Base-by-base conservation (phyloP, 2,888 invertebrate genomes). In the Lypha dubia region DNA sequence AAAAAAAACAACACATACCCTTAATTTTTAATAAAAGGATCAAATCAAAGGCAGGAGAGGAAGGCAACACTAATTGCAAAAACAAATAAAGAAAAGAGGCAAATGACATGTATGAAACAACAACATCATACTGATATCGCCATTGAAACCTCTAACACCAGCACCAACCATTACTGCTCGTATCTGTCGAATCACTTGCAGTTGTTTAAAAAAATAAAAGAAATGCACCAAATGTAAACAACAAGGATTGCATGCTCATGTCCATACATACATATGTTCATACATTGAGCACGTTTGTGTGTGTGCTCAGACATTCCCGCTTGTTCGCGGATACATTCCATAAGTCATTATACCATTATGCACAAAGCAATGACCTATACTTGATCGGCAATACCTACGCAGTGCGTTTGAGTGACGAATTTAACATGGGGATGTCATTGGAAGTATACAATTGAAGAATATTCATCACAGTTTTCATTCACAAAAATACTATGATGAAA, bases 221-320 rank as follows among this genome's bases (percentile, higher is more conserved):
- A 53, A 75, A 7, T 46, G 49, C 76, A 68, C 3, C 65, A 56
- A 32, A 79, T 62, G 70, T 62, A 79, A 79, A 79, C 53, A 77
- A 38, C 49, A 68, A 77, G 68, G 68, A 77, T 68, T 77, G 49
- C 28, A 60, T 60, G 60, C 67, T 75, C 46, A 24, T 49, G 20
- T 4, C 4, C 13, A 5, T 38, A 22, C 53, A 22, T 17, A 32
- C 24, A n/a, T 56, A 28, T 28, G 28, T 28, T 5, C 5, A 28
- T 5, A 28, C 5, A 4, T 4, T 28, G 5, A 4, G 28, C 5
- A 5, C 28, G 28, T 28, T 2, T 28, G 5, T 28, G 5, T 28
- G 28, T 4, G 28, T 5, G 3, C 28, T 28, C 28, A 28, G 28
- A 28, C 5, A 28, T n/a, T n/a, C n/a, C n/a, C n/a, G n/a, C n/a